Conservation (phyloP, 2,113 vertebrate species). For the Petroica traversi region DNA sequence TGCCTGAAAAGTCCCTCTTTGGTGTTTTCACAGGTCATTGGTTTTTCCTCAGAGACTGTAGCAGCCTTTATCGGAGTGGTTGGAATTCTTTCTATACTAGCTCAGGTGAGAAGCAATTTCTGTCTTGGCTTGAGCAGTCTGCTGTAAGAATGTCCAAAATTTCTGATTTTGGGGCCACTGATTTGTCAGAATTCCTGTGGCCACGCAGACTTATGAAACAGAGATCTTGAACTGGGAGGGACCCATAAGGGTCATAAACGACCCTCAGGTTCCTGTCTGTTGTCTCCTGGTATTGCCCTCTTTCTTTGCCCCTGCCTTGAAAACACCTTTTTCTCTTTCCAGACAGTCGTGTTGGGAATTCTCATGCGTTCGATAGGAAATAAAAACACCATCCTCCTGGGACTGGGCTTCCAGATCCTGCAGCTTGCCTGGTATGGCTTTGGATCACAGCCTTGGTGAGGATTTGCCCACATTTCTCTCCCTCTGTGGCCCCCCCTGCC, state of each 20-base stretch:
- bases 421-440: constrained; percentile 93
- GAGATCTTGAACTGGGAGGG: background rate
- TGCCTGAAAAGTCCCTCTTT: background rate
- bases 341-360: constrained; percentile 89
- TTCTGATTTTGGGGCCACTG: background rate
- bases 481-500: fast-evolving
- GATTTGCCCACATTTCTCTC: background rate
- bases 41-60: constrained; percentile 87
- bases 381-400: constrained; percentile 90
- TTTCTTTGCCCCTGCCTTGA: background rate
- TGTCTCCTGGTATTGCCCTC: background rate
- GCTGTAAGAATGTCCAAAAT: background rate
- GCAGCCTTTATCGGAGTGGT: constrained; percentile 90
- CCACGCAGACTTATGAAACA: background rate
- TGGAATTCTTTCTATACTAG: constrained; percentile 90
- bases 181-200: background rate
- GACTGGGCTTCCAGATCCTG: constrained; percentile 90
- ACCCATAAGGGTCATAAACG: background rate
- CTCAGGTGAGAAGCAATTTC: constrained; percentile 79
- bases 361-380: constrained; percentile 92
- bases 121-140: background rate
- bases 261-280: background rate
- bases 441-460: constrained; percentile 91
- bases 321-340: background rate
- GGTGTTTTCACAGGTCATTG: constrained; percentile 79